These are phyloP conservation scores for Takifugu bimaculatus DNA, from an alignment of 2,113 vertebrate genomes.

Conservation along the genomic window DNA sequence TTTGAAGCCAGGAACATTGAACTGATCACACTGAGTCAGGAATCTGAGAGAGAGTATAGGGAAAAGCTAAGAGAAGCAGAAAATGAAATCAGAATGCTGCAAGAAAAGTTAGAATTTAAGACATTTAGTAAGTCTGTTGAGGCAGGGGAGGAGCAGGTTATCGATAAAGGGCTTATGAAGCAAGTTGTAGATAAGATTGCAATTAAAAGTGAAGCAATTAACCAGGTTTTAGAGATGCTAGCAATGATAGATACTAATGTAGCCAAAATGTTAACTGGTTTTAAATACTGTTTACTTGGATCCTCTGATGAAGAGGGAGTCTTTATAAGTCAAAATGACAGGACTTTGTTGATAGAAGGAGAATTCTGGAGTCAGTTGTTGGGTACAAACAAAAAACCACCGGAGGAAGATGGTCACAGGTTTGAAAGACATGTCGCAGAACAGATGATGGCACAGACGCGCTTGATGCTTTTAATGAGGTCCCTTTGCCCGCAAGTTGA, in stretches of 20 bases:
- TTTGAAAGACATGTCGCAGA: constrained; percentile 44
- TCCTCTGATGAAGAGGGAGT: constrained; percentile 38
- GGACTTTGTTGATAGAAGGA: constrained; percentile 56
- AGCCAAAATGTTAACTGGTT: constrained; percentile 45
- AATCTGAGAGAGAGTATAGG: constrained; percentile 39
- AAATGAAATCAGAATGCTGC: constrained; percentile 51
- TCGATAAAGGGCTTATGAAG: constrained; percentile 51
- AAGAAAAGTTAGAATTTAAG: constrained; percentile 45
- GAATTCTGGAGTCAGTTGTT: constrained; percentile 72
- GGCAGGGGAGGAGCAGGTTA: constrained; percentile 42
- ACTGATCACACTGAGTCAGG: constrained; percentile 49
- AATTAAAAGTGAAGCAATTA: constrained; percentile 63
- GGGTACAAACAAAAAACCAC: constrained; percentile 23
- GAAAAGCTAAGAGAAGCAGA: constrained; percentile 56
- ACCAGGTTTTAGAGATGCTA: constrained; percentile 67
- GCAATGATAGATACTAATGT: constrained; percentile 52
- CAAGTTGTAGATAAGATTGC: constrained; percentile 68
- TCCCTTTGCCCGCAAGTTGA: constrained; percentile 29
- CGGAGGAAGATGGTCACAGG: constrained; percentile 23
- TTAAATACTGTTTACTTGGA: constrained; percentile 60
- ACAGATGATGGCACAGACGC: constrained; percentile 59
- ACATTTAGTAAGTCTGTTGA: constrained; percentile 27
- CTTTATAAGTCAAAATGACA: constrained; percentile 35
- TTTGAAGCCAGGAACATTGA: constrained; percentile 62
- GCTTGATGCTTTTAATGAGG: constrained; percentile 49